phyloP scores from a whole-genome alignment of 2,113 vertebrate genomes.

The Caretta caretta region DNA sequence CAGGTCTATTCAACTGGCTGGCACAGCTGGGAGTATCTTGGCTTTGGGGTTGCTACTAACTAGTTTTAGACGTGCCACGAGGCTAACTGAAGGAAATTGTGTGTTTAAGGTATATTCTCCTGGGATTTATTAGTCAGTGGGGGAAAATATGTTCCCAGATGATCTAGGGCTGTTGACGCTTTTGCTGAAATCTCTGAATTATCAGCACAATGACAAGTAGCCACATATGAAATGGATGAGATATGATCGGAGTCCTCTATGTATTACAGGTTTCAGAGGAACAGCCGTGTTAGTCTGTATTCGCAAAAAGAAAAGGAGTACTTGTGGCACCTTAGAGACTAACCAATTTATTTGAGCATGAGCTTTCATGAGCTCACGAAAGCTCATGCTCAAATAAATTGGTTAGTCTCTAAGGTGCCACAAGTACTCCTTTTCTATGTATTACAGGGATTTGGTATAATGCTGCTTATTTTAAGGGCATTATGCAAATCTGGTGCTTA shows the following conservation, averaged over 20 bases:
- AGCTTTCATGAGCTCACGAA: too few species aligned
- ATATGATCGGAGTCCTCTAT: slow-evolving; percentile 62
- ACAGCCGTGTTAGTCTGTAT: too few species aligned
- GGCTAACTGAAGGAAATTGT: slow-evolving; percentile 22
- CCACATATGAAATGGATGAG: slow-evolving; percentile 52
- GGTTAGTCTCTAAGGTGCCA: too few species aligned
- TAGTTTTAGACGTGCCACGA: slow-evolving; percentile 42
- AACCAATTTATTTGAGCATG: too few species aligned
- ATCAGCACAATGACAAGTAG: slow-evolving; percentile 64
- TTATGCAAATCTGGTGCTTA: slow-evolving; percentile 61
- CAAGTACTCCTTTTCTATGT: too few species aligned
- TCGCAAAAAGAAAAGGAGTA: too few species aligned
- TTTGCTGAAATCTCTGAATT: slow-evolving; percentile 60
- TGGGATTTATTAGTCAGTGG: slow-evolving; percentile 64
- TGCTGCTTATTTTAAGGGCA: slow-evolving; percentile 60
- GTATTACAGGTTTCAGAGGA: slow-evolving; percentile 25
- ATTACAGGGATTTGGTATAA: slow-evolving; percentile 39
- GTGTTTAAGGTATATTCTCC: slow-evolving; percentile 14
- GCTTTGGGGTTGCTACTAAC: slow-evolving; percentile 42
- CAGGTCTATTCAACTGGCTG: slow-evolving; percentile 25
- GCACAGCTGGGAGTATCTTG: slow-evolving; percentile 7
- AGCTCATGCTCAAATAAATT: too few species aligned
- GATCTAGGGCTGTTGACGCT: slow-evolving; percentile 62
- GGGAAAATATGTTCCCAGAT: slow-evolving; percentile 59
- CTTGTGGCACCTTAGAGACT: too few species aligned